Percentiles rank a stretch among this genome's conserved stretches.
phyloP scores from a whole-genome alignment of 2,113 vertebrate genomes.

The Pterocles burchelli region DNA sequence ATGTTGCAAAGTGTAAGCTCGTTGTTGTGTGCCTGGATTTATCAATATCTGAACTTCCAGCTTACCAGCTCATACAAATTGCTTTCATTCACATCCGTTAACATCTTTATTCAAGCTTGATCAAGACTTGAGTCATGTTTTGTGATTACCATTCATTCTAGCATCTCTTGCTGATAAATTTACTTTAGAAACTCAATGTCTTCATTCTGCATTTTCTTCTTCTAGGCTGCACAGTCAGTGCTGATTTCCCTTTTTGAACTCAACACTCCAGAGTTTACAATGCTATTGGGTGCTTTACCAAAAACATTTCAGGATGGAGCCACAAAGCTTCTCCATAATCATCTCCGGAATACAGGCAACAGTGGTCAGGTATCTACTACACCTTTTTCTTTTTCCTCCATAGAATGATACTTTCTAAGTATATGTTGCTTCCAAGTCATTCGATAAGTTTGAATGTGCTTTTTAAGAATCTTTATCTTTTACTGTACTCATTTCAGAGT shows the following conservation, averaged over 20 bases:
- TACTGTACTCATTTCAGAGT: background rate
- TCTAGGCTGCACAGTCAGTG: conserved; percentile 93
- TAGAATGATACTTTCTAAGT: background rate
- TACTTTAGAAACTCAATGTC: background rate
- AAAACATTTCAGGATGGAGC: conserved; percentile 98
- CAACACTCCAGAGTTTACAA: conserved; percentile 98
- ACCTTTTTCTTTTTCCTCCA: background rate
- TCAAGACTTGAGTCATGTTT: background rate
- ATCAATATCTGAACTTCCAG: background rate
- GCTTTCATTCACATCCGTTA: background rate
- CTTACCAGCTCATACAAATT: background rate
- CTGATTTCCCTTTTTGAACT: conserved; percentile 96
- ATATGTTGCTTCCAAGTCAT: background rate
- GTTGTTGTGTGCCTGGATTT: background rate
- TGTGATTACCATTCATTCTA: background rate
- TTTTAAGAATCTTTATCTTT: background rate
- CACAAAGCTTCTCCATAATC: conserved; percentile 95
- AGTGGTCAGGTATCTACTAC: conserved; percentile 82
- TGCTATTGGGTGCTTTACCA: conserved; percentile 95
- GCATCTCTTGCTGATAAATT: background rate
- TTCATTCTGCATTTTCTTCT: background rate
- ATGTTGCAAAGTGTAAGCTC: background rate
- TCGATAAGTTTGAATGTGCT: background rate
- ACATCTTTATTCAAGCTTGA: background rate
- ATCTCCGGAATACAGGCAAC: conserved; percentile 92